A percentile compares a stretch with the other conserved stretches of the same genome.
Evolutionary conservation across 2,113 vertebrate genomes (phyloP).

Genomic region (Sylvilagus bachmani): DNA sequence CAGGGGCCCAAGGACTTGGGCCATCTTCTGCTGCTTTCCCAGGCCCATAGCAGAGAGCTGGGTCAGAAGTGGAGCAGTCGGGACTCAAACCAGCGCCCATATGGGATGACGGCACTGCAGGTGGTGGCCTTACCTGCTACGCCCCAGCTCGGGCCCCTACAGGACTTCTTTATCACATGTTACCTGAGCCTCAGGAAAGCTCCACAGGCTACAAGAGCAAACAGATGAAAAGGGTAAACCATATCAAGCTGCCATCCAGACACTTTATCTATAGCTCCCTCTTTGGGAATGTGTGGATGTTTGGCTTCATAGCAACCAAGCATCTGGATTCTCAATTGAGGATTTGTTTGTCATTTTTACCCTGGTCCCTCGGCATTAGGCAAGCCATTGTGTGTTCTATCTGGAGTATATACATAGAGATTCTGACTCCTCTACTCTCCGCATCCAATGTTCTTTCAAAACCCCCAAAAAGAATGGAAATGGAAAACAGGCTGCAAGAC

Average conservation of each 20-base stretch:
- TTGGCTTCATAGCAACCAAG: conserved; percentile 51
- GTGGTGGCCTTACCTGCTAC: no score
- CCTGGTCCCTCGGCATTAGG: conserved; percentile 38
- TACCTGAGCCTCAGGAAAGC: not conserved
- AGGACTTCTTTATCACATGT: not conserved
- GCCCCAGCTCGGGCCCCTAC: no score
- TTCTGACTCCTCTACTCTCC: not conserved
- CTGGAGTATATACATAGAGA: conserved; percentile 7
- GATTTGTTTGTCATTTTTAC: conserved; percentile 26
- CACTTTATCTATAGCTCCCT: conserved; percentile 45
- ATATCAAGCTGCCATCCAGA: conserved; percentile 46
- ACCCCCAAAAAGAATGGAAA: conserved; percentile 3
- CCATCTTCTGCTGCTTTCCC: no score
- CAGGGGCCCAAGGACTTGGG: no score
- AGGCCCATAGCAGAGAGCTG: no score
- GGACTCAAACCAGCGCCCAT: no score
- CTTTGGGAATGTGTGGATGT: not conserved
- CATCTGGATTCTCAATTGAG: conserved; percentile 22
- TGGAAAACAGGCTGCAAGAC: not conserved
- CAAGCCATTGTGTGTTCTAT: not conserved
- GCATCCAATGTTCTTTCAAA: not conserved
- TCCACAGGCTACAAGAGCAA: not conserved
- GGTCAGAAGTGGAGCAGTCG: no score
- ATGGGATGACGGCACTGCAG: no score
- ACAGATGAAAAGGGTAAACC: conserved; percentile 34